Base-by-base conservation (phyloP, 2,888 invertebrate genomes). In the Heliothis peltigera region DNA sequence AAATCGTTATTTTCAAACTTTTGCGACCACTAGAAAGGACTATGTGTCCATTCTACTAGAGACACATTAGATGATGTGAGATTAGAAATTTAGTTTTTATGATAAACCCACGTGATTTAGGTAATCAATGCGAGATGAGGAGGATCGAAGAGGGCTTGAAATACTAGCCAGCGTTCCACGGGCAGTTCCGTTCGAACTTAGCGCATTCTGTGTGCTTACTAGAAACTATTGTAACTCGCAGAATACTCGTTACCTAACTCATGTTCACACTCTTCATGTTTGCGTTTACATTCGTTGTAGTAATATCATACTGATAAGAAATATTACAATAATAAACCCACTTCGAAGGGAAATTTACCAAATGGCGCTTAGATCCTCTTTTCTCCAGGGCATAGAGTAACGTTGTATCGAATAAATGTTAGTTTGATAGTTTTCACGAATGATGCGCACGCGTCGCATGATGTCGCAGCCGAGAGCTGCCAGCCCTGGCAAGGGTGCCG, bases 341-440 rank as follows among this genome's bases (percentile, higher is more conserved):
- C 83, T 86, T 76, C 64, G 73, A 87, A 82, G 87, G 87, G 87
- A 89, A 90, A 88, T 90, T 89, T 90, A 89, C 88, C 76, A 85
- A 81, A 81, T 77, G 69, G 64, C 67, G 64, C 67, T 79, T 77
- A 75, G 75, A 76, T 81, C 72, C 63, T 73, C 67, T 71, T 60
- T 68, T 62, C 70, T 76, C 51, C 76, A 66, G 64, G 70, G 66
- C 65, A 64, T 56, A 74, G 66, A 71, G 64, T 54, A 64, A 49
- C 25, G 54, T 58, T 55, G 44, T 53, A 57, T 58, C n/a, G 25
- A 65, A 64, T 35, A 18, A 66, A 48, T 61, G 39, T 42, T 53
- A 44, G 56, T 64, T 49, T 56, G 32, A 63, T 60, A 70, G 21
- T 51, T 60, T 59, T 59, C n/a, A 64, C 17, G 57, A 49, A 44